Evolutionary conservation across 2,888 invertebrate species (phyloP).

Genomic region (Agrotis segetum): DNA sequence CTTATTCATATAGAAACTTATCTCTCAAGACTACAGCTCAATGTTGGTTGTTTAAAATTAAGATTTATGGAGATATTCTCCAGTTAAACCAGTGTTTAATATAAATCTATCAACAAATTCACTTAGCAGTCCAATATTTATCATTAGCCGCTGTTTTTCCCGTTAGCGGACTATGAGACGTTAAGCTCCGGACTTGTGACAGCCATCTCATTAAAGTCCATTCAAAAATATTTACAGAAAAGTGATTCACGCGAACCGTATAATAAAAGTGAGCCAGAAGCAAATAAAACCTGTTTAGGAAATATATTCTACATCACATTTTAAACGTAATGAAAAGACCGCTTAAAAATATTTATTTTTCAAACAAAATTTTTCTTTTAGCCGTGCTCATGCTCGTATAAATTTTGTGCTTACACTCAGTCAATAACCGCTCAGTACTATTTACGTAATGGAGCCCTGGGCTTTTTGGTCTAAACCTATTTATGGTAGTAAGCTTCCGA

Average conservation of each 20-base stretch:
- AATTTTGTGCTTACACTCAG: constrained; percentile 26
- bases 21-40: neutral
- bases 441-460: constrained; percentile 42
- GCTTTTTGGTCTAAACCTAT: constrained; percentile 46
- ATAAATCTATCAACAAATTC: neutral
- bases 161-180: constrained; percentile 11
- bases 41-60: too few relatives aligned
- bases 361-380: constrained; percentile 36
- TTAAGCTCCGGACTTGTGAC: constrained; percentile 16
- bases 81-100: neutral
- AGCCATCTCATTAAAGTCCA: constrained; percentile 52
- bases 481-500: constrained; percentile 31
- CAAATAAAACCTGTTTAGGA: constrained; percentile 39
- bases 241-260: constrained; percentile 27
- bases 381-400: constrained; percentile 24
- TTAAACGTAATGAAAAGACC: constrained; percentile 51
- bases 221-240: constrained; percentile 36
- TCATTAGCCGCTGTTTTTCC: constrained; percentile 1
- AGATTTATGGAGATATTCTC: neutral
- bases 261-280: constrained; percentile 29
- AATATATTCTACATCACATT: constrained; percentile 48
- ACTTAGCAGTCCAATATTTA: constrained; percentile 5
- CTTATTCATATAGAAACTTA: neutral
- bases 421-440: constrained; percentile 39
- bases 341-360: constrained; percentile 45